Percentiles rank a stretch among this genome's conserved stretches.
phyloP scores from a whole-genome alignment of 2,888 invertebrate species.

The Drepanosiphum platanoidis region DNA sequence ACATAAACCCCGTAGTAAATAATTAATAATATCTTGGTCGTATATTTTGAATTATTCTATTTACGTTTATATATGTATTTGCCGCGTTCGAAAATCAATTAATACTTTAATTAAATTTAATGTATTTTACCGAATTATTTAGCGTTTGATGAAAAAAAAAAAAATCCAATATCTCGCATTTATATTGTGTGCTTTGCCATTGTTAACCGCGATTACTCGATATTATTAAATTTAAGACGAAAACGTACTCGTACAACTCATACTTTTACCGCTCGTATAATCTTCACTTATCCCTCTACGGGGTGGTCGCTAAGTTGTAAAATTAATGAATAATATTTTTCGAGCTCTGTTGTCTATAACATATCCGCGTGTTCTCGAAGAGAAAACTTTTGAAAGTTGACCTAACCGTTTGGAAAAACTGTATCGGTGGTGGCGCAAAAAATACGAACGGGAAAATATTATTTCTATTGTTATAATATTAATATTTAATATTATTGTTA shows the following conservation, averaged over 20 bases:
- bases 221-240: neutral
- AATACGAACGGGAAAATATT: neutral
- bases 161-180: neutral
- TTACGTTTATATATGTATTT: too few relatives aligned
- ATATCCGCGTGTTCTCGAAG: too few relatives aligned
- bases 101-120: neutral
- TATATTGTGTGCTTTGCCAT: neutral
- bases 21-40: too few relatives aligned
- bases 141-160: neutral
- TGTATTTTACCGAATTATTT: too few relatives aligned
- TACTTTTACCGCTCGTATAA: neutral
- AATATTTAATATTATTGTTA: neutral
- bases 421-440: neutral
- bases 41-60: too few relatives aligned
- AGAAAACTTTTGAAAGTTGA: neutral
- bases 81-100: neutral
- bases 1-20: too few relatives aligned
- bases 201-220: conserved; percentile 17
- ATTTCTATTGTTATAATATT: neutral
- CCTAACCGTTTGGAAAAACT: too few relatives aligned
- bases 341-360: neutral
- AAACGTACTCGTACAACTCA: conserved; percentile 2
- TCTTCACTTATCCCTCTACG: too few relatives aligned
- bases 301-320: neutral
- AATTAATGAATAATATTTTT: conserved; percentile 4